Evolutionary conservation across 1,140 invertebrate genomes (phyloP).

Genomic region (Mamestra configurata): DNA sequence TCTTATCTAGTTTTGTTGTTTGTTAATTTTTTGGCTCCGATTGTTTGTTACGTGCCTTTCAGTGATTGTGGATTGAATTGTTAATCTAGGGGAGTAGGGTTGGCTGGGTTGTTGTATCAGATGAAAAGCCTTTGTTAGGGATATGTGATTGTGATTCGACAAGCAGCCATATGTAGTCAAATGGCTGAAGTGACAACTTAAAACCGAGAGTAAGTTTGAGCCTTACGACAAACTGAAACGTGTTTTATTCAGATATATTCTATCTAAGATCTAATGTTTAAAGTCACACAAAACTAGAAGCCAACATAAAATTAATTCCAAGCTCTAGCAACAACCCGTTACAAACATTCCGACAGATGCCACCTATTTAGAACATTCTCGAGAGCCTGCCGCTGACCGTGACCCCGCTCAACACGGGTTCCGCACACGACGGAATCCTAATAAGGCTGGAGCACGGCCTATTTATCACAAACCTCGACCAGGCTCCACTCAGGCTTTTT

Average conservation of each 20-base stretch:
- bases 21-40: conserved; percentile 6
- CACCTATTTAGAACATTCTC: conserved; percentile 22
- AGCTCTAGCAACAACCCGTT: not conserved
- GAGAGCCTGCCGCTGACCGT: conserved; percentile 1
- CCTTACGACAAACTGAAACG: too few species aligned
- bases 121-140: not conserved
- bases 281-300: conserved; percentile 5
- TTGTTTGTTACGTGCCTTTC: conserved; percentile 19
- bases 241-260: too few species aligned
- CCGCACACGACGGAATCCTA: conserved; percentile 12
- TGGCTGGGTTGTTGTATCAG: too few species aligned
- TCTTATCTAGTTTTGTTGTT: conserved; percentile 29
- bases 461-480: conserved; percentile 21
- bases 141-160: not conserved
- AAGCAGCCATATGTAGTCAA: not conserved
- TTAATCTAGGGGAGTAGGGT: too few species aligned
- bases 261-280: not conserved
- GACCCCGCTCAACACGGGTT: conserved; percentile 21
- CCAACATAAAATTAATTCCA: not conserved
- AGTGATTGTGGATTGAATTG: not conserved
- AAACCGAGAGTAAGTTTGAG: too few species aligned
- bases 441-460: conserved; percentile 15
- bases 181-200: not conserved
- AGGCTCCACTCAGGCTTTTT: conserved; percentile 17
- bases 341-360: not conserved